These are phyloP conservation scores for Heliconius sara DNA, from an alignment of 2,888 invertebrate species.

Conservation along the genomic window DNA sequence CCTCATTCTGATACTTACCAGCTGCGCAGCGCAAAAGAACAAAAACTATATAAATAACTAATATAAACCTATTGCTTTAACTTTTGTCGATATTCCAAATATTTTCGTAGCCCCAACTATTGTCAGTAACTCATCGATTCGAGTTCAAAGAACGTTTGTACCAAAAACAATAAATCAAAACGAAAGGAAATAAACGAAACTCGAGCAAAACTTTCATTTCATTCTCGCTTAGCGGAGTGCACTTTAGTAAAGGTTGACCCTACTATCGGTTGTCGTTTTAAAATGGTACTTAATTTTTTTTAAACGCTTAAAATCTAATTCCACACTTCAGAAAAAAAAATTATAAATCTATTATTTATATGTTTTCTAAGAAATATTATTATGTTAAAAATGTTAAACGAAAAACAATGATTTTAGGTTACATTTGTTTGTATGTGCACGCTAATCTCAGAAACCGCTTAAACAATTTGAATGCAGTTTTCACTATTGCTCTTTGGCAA, in stretches of 20 bases:
- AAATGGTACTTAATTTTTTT: background rate
- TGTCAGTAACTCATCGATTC: constrained; percentile 50
- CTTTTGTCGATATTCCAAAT: constrained; percentile 14
- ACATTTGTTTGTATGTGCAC: too few species aligned
- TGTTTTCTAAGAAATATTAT: too few species aligned
- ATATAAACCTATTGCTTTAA: background rate
- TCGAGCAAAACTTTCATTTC: constrained; percentile 76
- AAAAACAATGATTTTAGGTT: too few species aligned
- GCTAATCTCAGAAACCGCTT: too few species aligned
- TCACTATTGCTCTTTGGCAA: too few species aligned
- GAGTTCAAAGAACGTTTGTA: constrained; percentile 65
- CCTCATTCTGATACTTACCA: background rate
- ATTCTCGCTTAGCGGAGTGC: constrained; percentile 68
- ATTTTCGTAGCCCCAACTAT: constrained; percentile 34
- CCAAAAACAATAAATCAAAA: constrained; percentile 77
- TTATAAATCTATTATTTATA: too few species aligned
- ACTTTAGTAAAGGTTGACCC: constrained; percentile 63
- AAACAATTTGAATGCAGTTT: too few species aligned
- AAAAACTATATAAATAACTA: background rate
- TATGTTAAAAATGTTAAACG: too few species aligned
- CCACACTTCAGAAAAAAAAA: background rate
- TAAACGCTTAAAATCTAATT: background rate
- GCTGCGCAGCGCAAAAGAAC: background rate
- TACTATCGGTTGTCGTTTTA: constrained; percentile 56
- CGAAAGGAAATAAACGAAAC: constrained; percentile 71